These are phyloP conservation scores for Parotocinclus haroldoi DNA, from an alignment of 2,797 vertebrate species.

Conservation along the genomic window DNA sequence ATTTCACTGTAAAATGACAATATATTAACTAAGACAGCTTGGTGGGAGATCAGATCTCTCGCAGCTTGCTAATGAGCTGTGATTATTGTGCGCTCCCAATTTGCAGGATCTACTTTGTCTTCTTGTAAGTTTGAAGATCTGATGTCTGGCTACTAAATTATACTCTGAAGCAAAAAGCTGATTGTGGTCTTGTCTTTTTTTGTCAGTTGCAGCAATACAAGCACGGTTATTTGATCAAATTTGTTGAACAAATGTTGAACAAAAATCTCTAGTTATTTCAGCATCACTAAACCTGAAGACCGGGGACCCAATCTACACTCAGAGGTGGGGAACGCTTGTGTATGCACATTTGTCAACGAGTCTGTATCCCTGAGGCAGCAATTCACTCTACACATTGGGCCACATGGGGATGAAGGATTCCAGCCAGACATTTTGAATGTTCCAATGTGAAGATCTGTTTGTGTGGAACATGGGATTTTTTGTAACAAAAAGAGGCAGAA, in stretches of 20 bases:
- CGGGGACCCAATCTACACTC: slow-evolving; percentile 23
- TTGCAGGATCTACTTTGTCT: slow-evolving; percentile 6
- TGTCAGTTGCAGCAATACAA: not conserved
- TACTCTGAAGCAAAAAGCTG: slow-evolving; percentile 17
- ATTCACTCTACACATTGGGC: slow-evolving; percentile 26
- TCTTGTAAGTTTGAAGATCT: slow-evolving; percentile 34
- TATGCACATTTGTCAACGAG: slow-evolving; percentile 15
- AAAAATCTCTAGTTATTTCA: slow-evolving; percentile 7
- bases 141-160: slow-evolving; percentile 31
- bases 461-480: slow-evolving; percentile 17
- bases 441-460: slow-evolving; percentile 16
- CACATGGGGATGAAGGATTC: slow-evolving; percentile 26
- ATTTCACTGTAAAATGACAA: slow-evolving; percentile 2
- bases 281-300: not conserved
- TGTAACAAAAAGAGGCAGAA: slow-evolving; percentile 54
- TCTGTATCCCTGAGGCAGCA: slow-evolving; percentile 21
- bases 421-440: not conserved
- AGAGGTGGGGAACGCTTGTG: slow-evolving; percentile 19
- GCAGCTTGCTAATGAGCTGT: slow-evolving; percentile 25
- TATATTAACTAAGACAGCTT: slow-evolving; percentile 9
- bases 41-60: slow-evolving; percentile 6
- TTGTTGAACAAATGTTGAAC: slow-evolving; percentile 6
- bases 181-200: too few species aligned
- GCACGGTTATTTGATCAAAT: not conserved
- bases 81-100: slow-evolving; percentile 23